phyloP scores from a whole-genome alignment of 2,888 invertebrate genomes.

The Limnephilus rhombicus region DNA sequence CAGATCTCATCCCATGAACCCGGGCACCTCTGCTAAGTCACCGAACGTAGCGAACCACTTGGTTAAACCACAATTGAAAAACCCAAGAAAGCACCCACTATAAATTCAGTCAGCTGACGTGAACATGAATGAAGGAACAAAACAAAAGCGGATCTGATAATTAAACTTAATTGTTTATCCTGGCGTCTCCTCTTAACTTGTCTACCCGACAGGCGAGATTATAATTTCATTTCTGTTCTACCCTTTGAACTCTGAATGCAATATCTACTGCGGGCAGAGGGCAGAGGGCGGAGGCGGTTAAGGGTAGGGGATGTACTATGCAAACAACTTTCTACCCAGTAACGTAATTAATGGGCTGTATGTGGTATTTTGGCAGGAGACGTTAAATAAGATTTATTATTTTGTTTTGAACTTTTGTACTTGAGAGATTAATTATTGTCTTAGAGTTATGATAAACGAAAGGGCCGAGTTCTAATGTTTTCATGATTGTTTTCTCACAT shows the following conservation, averaged over 20 bases:
- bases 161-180: constrained; percentile 53
- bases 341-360: neutral
- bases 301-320: neutral
- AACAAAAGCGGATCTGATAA: constrained; percentile 48
- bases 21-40: too few relatives aligned
- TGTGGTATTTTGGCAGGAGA: constrained; percentile 1
- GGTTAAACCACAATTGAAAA: neutral
- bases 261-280: neutral
- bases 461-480: neutral
- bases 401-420: neutral
- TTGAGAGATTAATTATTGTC: neutral
- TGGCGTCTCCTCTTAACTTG: neutral
- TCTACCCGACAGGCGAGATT: constrained; percentile 19
- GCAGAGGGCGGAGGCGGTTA: too few relatives aligned
- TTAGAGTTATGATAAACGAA: neutral
- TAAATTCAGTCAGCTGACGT: constrained; percentile 47
- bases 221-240: constrained; percentile 33
- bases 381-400: neutral
- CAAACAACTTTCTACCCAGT: constrained; percentile 1
- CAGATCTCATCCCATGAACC: too few relatives aligned
- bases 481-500: neutral
- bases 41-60: too few relatives aligned
- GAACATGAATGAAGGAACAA: constrained; percentile 39
- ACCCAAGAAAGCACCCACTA: neutral
- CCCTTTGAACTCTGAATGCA: constrained; percentile 33